Evolutionary conservation across 1,140 invertebrate genomes (phyloP).

Genomic region (Lanistes nyassanus): DNA sequence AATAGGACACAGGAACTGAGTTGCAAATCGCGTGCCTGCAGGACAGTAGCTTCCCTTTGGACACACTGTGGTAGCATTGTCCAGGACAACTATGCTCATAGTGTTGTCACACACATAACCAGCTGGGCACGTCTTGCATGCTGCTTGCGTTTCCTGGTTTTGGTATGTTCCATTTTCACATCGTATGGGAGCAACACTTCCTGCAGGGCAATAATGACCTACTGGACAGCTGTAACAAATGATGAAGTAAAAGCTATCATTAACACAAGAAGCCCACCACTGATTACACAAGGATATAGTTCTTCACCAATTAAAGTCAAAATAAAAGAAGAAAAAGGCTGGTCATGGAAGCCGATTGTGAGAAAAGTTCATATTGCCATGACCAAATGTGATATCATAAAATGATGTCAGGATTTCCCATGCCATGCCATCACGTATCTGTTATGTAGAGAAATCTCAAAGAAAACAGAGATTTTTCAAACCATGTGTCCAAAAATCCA

Average conservation of each 20-base stretch:
- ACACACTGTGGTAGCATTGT: conserved; percentile 59
- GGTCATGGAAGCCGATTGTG: too few species aligned
- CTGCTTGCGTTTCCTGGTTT: conserved; percentile 47
- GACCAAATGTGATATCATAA: too few species aligned
- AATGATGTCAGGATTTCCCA: too few species aligned
- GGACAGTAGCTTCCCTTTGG: conserved; percentile 61
- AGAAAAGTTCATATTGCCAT: too few species aligned
- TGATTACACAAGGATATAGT: neutral
- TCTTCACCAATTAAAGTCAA: too few species aligned
- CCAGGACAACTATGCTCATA: conserved; percentile 50
- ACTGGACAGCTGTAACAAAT: conserved; percentile 51
- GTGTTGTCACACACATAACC: conserved; percentile 64
- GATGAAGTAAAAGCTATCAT: conserved; percentile 4
- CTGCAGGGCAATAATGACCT: conserved; percentile 57
- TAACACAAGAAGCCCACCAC: neutral
- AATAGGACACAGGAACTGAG: conserved; percentile 59
- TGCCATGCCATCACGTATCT: too few species aligned
- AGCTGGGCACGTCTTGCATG: conserved; percentile 56
- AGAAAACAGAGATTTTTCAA: too few species aligned
- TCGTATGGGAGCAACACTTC: conserved; percentile 42
- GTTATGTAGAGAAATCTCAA: too few species aligned
- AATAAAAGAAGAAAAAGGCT: too few species aligned
- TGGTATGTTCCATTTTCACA: conserved; percentile 63
- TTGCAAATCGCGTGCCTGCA: conserved; percentile 50
- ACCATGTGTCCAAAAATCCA: too few species aligned